Evolutionary conservation across 1,140 invertebrate genomes (phyloP).

Genomic region (Amyelois transitella): DNA sequence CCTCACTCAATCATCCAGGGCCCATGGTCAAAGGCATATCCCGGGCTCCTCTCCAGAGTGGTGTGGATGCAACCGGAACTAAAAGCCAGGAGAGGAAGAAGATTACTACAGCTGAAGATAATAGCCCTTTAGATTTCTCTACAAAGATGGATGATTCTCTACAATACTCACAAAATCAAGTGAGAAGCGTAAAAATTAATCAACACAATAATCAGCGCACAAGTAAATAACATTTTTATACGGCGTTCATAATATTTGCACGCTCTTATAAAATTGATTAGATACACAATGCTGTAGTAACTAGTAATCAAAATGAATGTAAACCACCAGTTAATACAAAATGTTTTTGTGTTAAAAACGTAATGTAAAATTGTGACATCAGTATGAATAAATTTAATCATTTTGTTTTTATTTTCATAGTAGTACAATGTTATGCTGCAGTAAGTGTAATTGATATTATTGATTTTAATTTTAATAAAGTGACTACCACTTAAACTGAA

Average conservation of each 20-base stretch:
- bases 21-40: too few species aligned
- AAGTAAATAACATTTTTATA: background rate
- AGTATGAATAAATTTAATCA: background rate
- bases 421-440: background rate
- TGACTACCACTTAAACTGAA: background rate
- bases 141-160: too few species aligned
- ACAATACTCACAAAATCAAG: background rate
- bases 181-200: background rate
- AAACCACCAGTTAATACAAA: background rate
- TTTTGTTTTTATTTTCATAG: background rate
- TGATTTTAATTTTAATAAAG: background rate
- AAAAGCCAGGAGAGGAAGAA: too few species aligned
- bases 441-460: too few species aligned
- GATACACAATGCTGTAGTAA: background rate
- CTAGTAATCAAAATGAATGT: background rate
- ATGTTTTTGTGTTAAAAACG: background rate
- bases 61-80: too few species aligned
- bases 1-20: too few species aligned
- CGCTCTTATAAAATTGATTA: background rate
- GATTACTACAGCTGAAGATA: too few species aligned
- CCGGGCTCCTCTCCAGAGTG: too few species aligned
- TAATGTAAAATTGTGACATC: background rate
- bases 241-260: background rate
- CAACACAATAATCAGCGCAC: too few species aligned
- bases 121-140: too few species aligned